Evolutionary conservation across 2,797 vertebrate genomes (phyloP).

Genomic region (Hoplostethus mediterraneus): DNA sequence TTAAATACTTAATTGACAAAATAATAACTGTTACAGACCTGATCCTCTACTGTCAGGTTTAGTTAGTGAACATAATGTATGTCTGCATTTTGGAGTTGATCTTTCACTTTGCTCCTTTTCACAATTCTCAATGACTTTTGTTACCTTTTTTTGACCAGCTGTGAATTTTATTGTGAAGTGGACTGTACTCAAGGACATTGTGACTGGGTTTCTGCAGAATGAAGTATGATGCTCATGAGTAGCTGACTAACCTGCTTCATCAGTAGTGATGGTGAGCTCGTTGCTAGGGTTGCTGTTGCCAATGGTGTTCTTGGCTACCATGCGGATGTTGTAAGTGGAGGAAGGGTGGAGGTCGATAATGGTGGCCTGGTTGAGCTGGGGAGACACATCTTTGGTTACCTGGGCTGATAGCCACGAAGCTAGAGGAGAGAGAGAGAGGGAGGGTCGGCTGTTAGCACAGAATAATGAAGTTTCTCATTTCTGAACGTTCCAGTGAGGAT

Average conservation of each 20-base stretch:
- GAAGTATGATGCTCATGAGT: background rate
- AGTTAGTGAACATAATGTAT: too few relatives aligned
- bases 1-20: too few relatives aligned
- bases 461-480: background rate
- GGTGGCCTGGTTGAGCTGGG: constrained; percentile 98
- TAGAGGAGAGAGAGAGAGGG: constrained; percentile 59
- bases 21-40: too few relatives aligned
- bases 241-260: constrained; percentile 92
- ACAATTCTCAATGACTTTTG: too few relatives aligned
- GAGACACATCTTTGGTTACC: constrained; percentile 99
- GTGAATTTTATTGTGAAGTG: background rate
- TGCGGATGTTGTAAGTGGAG: constrained; percentile 99
- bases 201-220: background rate
- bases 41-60: too few relatives aligned
- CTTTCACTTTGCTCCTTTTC: too few relatives aligned
- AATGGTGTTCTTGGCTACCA: constrained; percentile 98
- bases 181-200: background rate
- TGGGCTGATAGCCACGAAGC: constrained; percentile 98
- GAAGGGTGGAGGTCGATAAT: constrained; percentile 99
- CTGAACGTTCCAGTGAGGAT: background rate
- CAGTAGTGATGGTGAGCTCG: constrained; percentile 98
- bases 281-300: constrained; percentile 99
- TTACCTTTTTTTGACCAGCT: background rate
- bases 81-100: too few relatives aligned
- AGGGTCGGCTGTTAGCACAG: background rate